Conservation (phyloP, 2,888 invertebrate genomes). For the Ypsolopha sequella region DNA sequence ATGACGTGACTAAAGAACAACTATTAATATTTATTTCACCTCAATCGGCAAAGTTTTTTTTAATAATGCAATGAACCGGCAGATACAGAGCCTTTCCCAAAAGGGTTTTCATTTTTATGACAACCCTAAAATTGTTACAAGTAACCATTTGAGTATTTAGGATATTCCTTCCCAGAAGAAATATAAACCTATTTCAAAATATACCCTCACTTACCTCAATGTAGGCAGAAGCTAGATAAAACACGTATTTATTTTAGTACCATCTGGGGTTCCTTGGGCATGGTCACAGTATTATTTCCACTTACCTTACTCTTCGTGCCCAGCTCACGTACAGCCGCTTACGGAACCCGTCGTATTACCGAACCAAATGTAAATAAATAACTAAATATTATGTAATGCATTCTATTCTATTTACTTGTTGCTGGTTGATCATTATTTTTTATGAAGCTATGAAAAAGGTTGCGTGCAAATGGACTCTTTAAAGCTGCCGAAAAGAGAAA, state of each 20-base stretch:
- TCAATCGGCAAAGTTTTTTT: too few species aligned
- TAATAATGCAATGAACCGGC: too few species aligned
- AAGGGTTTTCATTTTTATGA: too few species aligned
- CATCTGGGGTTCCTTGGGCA: not conserved
- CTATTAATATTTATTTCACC: too few species aligned
- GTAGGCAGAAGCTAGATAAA: too few species aligned
- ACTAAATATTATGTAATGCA: not conserved
- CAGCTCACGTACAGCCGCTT: constrained; percentile 1
- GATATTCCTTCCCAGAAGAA: too few species aligned
- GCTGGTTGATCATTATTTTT: not conserved
- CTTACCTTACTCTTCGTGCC: not conserved
- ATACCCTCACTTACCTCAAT: too few species aligned
- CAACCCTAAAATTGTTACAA: too few species aligned
- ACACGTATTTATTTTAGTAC: not conserved
- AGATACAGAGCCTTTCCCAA: too few species aligned
- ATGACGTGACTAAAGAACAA: too few species aligned
- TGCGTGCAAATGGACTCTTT: not conserved
- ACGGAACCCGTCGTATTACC: not conserved
- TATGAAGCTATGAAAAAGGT: not conserved
- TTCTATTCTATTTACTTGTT: constrained; percentile 1
- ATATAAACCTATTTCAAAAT: too few species aligned
- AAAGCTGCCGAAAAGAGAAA: not conserved
- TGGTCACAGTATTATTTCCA: constrained; percentile 1
- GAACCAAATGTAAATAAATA: not conserved
- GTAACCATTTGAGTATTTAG: too few species aligned